Conservation (phyloP, 2,113 vertebrate species). For the Leiothrix lutea region DNA sequence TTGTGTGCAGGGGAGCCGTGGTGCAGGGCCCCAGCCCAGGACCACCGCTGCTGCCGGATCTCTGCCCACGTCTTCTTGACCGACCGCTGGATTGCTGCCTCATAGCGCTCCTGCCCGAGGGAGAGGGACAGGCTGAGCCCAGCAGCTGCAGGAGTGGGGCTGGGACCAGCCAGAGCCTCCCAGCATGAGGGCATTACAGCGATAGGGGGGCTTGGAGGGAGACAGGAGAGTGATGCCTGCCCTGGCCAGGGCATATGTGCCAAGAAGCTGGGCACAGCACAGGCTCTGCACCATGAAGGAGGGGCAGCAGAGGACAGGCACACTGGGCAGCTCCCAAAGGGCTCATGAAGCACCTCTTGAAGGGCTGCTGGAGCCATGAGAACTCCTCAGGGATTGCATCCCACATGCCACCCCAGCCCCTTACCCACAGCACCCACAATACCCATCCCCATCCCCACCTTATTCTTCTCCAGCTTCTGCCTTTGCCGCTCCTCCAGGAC, state of each 20-base stretch:
- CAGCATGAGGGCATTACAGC: accelerated
- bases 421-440: accelerated
- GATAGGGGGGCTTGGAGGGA: background rate
- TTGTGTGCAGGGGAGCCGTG: conserved; percentile 83
- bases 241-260: background rate
- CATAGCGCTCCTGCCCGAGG: conserved; percentile 86
- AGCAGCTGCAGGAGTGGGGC: accelerated
- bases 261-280: accelerated
- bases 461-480: conserved; percentile 94
- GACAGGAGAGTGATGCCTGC: background rate
- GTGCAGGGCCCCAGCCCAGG: conserved; percentile 89
- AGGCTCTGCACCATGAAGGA: background rate
- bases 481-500: conserved; percentile 91
- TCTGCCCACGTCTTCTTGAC: conserved; percentile 97
- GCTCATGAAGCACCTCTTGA: background rate
- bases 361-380: background rate
- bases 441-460: conserved; percentile 71
- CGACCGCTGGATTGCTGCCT: conserved; percentile 89
- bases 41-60: conserved; percentile 96
- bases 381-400: background rate
- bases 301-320: accelerated
- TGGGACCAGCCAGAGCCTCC: background rate
- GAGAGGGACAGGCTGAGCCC: background rate
- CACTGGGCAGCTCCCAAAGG: accelerated
- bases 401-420: background rate